These are phyloP conservation scores for Sturnus vulgaris DNA, from an alignment of 2,113 vertebrate species.

Conservation along the genomic window DNA sequence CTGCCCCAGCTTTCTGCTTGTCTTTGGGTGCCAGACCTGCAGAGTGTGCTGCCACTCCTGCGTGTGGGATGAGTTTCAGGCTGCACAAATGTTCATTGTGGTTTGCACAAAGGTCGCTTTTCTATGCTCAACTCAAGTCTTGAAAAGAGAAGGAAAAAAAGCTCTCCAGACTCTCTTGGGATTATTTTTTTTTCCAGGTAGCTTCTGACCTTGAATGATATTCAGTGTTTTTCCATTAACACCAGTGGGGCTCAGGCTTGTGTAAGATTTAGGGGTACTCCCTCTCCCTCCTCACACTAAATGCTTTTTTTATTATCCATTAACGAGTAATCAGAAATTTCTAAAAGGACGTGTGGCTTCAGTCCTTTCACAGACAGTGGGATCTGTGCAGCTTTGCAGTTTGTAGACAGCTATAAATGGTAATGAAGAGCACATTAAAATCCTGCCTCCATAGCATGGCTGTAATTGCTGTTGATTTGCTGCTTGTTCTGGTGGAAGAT, in stretches of 20 bases:
- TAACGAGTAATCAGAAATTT: neutral
- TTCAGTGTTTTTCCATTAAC: neutral
- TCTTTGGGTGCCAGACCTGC: neutral
- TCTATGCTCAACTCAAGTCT: neutral
- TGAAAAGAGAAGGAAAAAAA: neutral
- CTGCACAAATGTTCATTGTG: neutral
- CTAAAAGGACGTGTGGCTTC: neutral
- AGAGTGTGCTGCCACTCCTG: neutral
- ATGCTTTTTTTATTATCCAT: neutral
- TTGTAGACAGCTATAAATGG: slow-evolving; percentile 27
- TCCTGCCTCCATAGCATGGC: neutral
- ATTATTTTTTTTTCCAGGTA: neutral
- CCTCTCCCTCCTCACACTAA: neutral
- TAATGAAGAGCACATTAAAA: neutral
- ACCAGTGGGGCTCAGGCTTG: neutral
- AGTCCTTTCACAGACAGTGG: neutral
- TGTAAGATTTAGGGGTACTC: neutral
- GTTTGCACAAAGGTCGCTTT: neutral
- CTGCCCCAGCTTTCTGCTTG: neutral
- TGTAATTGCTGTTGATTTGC: slow-evolving; percentile 49
- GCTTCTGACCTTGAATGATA: neutral
- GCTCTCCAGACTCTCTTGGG: neutral
- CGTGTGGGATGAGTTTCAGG: neutral
- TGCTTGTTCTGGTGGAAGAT: neutral
- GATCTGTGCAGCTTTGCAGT: neutral